Evolutionary conservation across 1,140 invertebrate genomes (phyloP), one percentile per base, ranked within the genome.

Genomic region (Leptopilina clavipes): DNA sequence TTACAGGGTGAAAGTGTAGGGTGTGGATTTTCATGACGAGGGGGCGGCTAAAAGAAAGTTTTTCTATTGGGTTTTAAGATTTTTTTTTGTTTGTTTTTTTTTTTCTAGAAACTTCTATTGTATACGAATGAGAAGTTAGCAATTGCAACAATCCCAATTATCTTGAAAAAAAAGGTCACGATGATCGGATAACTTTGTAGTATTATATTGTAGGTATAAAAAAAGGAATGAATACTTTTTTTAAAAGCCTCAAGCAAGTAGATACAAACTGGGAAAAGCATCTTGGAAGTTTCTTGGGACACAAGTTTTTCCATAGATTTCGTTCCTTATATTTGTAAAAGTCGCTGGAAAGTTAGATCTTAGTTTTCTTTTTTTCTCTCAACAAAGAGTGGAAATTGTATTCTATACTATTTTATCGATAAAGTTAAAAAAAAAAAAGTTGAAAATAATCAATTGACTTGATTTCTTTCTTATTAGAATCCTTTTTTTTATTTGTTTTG

Each of bases 301-400:
- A 48, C 45, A 48, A 48, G 45, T 48, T 48, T 48, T 14, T 48
- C 45, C 45, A 12, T n/a, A 48, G 45, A 48, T 48, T 48, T 48
- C 45, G 45, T 48, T 48, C 14, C n/a, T 48, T 48, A 44, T 44
- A n/a, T 48, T 48, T 48, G 45, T 12, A 48, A 48, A 48, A 48
- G 45, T 14, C 45, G 45, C 45, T 48, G 3, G 45, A 14, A 48
- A 48, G 45, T 48, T 48, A 48, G 45, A 48, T 12, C 45, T 48
- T 3, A 48, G 45, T 9, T 44, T n/a, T 48, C 5, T 48, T 48
- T 48, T 48, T 14, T 14, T 14, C 14, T 48, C 3, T 14, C 12
- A n/a, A n/a, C n/a, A n/a, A n/a, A n/a, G n/a, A 14, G 0, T 14
- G 9, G 1, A 48, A 48, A 48, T 48, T 48, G 45, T 48, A 48